Evolutionary conservation across 2,888 invertebrate genomes (phyloP).

Genomic region (Drosophila testacea): DNA sequence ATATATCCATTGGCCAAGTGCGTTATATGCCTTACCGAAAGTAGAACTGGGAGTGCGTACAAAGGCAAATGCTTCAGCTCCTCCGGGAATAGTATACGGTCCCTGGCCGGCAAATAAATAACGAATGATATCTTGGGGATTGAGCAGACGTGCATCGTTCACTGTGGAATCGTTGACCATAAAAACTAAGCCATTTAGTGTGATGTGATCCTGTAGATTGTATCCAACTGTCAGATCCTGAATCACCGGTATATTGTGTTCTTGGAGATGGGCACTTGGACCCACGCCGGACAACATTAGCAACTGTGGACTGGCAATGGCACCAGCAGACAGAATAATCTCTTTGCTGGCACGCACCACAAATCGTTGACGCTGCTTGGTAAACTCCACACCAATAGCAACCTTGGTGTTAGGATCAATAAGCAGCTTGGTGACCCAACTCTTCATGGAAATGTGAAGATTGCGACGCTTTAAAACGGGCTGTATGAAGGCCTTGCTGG

Average conservation of each 20-base stretch:
- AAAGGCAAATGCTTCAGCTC: slow-evolving; percentile 91
- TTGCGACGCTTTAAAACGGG: slow-evolving; percentile 89
- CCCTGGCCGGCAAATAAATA: slow-evolving; percentile 89
- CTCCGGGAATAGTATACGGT: slow-evolving; percentile 91
- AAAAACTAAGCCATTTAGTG: slow-evolving; percentile 90
- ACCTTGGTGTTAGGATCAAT: slow-evolving; percentile 88
- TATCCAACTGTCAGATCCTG: slow-evolving; percentile 91
- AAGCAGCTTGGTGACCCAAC: slow-evolving; percentile 89
- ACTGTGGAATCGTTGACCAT: slow-evolving; percentile 89
- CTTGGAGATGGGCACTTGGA: slow-evolving; percentile 87
- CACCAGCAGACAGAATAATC: slow-evolving; percentile 92
- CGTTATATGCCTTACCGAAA: slow-evolving; percentile 63
- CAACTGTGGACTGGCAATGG: slow-evolving; percentile 93
- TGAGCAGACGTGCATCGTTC: slow-evolving; percentile 87
- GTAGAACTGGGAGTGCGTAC: slow-evolving; percentile 88
- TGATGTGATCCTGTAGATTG: slow-evolving; percentile 93
- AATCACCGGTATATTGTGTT: slow-evolving; percentile 88
- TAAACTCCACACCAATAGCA: slow-evolving; percentile 90
- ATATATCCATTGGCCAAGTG: background rate
- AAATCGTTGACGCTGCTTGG: slow-evolving; percentile 87
- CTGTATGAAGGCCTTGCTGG: slow-evolving; percentile 91
- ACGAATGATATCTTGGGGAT: slow-evolving; percentile 87
- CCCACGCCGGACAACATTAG: slow-evolving; percentile 94
- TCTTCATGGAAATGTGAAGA: slow-evolving; percentile 89
- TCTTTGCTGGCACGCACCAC: slow-evolving; percentile 89